phyloP scores from a whole-genome alignment of 1,140 invertebrate genomes.

The Drosophila paulistorum region DNA sequence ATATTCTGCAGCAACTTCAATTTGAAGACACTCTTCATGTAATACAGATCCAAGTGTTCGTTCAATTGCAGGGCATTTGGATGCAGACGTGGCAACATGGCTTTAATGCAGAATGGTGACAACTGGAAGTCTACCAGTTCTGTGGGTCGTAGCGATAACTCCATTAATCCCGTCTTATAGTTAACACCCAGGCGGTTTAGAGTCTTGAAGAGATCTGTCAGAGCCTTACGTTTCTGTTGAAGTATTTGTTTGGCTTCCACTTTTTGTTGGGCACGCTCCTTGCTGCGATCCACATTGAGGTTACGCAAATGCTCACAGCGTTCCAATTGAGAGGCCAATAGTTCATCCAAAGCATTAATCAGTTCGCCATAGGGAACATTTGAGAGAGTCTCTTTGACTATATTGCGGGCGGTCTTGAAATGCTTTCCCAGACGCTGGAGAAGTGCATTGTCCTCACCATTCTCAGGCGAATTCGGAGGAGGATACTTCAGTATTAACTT shows the following conservation, averaged over 20 bases:
- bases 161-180: constrained; percentile 89
- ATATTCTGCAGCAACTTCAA: constrained; percentile 86
- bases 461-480: background rate
- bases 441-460: constrained; percentile 32
- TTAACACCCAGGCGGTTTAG: constrained; percentile 90
- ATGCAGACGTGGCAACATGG: constrained; percentile 66
- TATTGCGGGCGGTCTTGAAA: constrained; percentile 85
- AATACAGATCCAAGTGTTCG: constrained; percentile 79
- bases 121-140: constrained; percentile 76
- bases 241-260: constrained; percentile 92
- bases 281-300: constrained; percentile 86
- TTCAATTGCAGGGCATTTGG: constrained; percentile 57
- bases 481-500: constrained; percentile 55
- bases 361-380: constrained; percentile 85
- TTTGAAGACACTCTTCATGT: constrained; percentile 82
- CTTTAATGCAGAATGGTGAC: constrained; percentile 63
- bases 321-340: constrained; percentile 87
- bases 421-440: constrained; percentile 74
- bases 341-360: constrained; percentile 86
- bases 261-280: constrained; percentile 89
- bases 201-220: constrained; percentile 93
- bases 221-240: constrained; percentile 91
- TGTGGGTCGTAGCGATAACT: constrained; percentile 76
- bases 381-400: constrained; percentile 86
- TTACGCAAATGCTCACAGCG: constrained; percentile 86